Conservation (phyloP, 2,888 invertebrate genomes). For the Autographa pulchrina region DNA sequence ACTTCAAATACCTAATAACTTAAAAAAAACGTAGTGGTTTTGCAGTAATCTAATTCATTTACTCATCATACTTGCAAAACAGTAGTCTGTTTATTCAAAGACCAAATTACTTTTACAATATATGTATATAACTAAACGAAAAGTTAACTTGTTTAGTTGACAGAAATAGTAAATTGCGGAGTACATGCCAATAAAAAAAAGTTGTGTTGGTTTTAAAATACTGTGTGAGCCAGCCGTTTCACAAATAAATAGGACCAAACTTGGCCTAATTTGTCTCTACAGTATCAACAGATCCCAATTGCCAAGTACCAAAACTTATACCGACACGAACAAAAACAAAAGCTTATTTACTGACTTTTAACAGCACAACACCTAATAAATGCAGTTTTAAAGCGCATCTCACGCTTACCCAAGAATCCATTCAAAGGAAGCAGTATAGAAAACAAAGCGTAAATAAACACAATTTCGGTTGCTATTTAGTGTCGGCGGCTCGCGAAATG, state of each 20-base stretch:
- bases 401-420: constrained; percentile 36
- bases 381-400: constrained; percentile 47
- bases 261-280: not conserved
- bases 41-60: no score
- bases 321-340: not conserved
- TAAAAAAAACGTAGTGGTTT: no score
- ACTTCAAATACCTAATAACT: no score
- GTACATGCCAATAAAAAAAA: constrained; percentile 39
- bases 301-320: not conserved
- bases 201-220: no score
- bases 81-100: no score
- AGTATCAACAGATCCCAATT: not conserved
- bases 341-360: not conserved
- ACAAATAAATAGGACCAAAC: no score
- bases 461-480: constrained; percentile 39
- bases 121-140: constrained; percentile 41
- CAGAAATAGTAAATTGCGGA: constrained; percentile 47
- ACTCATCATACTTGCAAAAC: no score
- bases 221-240: no score
- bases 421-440: constrained; percentile 6
- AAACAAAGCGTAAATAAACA: constrained; percentile 39
- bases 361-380: constrained; percentile 16
- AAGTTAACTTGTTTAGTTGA: constrained; percentile 42
- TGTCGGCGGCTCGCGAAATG: constrained; percentile 22
- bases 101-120: constrained; percentile 33